These are phyloP conservation scores for Oeneis ivallda DNA, from an alignment of 2,888 invertebrate species.

Conservation along the genomic window DNA sequence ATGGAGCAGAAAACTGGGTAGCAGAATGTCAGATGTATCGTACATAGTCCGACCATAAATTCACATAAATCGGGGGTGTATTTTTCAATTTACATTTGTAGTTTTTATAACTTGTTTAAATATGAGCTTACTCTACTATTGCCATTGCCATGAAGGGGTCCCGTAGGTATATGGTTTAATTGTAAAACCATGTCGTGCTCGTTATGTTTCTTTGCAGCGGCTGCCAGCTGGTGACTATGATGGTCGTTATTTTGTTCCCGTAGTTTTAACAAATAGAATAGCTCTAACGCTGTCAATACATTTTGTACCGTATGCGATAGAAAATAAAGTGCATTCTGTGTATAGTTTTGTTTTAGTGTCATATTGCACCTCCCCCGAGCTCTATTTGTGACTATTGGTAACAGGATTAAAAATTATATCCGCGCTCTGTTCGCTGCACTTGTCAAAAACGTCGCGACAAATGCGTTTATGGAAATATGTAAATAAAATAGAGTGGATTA, in stretches of 20 bases:
- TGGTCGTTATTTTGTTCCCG: background rate
- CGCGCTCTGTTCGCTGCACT: background rate
- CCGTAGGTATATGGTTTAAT: constrained; percentile 1
- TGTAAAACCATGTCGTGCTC: background rate
- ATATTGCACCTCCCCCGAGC: background rate
- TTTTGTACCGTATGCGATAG: background rate
- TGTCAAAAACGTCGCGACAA: no score
- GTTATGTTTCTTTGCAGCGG: background rate
- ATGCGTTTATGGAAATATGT: no score
- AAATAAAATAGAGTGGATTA: no score
- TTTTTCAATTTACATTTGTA: no score
- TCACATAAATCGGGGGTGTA: no score
- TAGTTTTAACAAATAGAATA: background rate
- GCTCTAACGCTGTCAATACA: background rate
- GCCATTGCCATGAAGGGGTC: background rate
- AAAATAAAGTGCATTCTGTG: background rate
- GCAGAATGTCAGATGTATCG: no score
- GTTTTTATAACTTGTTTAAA: no score
- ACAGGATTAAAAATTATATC: constrained; percentile 23
- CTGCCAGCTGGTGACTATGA: background rate
- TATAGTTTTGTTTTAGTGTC: background rate
- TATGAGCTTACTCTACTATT: no score
- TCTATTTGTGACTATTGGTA: constrained; percentile 16
- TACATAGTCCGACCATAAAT: no score
- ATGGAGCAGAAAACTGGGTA: no score